These are phyloP conservation scores for Forficula auricularia DNA, from an alignment of 1,140 invertebrate species.

Conservation along the genomic window DNA sequence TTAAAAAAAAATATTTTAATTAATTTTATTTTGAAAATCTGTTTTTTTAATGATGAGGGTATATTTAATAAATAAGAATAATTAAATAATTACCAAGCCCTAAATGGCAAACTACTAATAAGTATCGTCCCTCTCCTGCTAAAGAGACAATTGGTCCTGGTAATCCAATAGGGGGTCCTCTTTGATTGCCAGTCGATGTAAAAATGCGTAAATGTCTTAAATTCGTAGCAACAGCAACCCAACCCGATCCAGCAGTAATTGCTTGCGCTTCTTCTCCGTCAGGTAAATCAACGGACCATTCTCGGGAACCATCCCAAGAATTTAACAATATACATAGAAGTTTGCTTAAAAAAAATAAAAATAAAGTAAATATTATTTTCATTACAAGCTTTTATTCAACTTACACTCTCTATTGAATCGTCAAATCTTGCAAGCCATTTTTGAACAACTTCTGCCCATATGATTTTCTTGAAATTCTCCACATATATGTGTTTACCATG, in stretches of 20 bases:
- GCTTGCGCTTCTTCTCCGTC: constrained; percentile 56
- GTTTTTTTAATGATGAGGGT: not conserved
- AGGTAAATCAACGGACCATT: constrained; percentile 66
- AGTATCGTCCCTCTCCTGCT: constrained; percentile 43
- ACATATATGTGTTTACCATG: no score
- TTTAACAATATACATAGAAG: constrained; percentile 54
- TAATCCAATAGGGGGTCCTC: constrained; percentile 49
- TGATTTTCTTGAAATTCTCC: no score
- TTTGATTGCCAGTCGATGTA: constrained; percentile 67
- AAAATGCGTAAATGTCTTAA: constrained; percentile 60
- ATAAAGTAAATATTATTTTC: not conserved
- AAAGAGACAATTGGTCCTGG: constrained; percentile 53
- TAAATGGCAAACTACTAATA: constrained; percentile 63
- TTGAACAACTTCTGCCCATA: no score
- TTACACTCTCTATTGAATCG: no score
- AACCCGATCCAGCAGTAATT: constrained; percentile 48
- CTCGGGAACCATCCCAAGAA: constrained; percentile 63
- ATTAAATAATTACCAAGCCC: constrained; percentile 29
- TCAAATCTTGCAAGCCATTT: constrained; percentile 5
- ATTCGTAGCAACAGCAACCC: constrained; percentile 63
- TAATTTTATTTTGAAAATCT: not conserved
- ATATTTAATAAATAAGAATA: not conserved
- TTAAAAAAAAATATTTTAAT: constrained; percentile 2
- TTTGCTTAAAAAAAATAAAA: constrained; percentile 33
- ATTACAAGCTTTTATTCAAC: not conserved